Base-by-base conservation (phyloP, 23 tunicate genomes). In the Ciona savignyi region DNA sequence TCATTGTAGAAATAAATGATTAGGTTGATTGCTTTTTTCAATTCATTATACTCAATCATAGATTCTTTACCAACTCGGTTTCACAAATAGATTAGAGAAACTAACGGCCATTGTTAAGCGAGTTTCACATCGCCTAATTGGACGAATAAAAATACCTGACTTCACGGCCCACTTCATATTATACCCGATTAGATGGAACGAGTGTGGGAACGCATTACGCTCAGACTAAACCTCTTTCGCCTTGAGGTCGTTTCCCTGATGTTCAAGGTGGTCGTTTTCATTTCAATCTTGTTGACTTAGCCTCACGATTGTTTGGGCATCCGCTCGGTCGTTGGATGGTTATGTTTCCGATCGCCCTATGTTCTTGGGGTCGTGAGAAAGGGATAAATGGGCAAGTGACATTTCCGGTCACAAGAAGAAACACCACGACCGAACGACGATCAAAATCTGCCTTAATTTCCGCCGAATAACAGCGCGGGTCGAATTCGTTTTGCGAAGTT, bases 191-290 rank as follows among this genome's bases (percentile, higher is more conserved):
- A 42, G 56, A 42, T 6, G 56, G 15, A 15, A 9, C 56, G 56
- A 42, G 56, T 42, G 56, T 42, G 56, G 56, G 56, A 42, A 42
- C 56, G 56, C 15, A 6, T 15, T 15, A 42, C 56, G 56, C 9
- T 6, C 56, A 9, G 15, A 6, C 11, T 15, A 42, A 42, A 9
- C 56, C 15, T 42, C 15, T 6, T 15, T 15, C 9, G 56, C 11
- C 56, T 9, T 15, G 15, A 42, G 56, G 56, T 42, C 56, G 56
- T 42, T 42, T 42, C 56, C 56, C 56, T 15, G 56, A 42, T 42
- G 56, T 42, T 42, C 56, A 42, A 42, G 56, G 56, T 42, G 56
- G 56, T 42, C 56, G 56, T 42, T 42, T 42, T 42, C 56, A 42
- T 42, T 42, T 15, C 56, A 15, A 42, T 42, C 56, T 42, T 42